phyloP scores from a whole-genome alignment of 2,113 vertebrate genomes.

The Morphnarchus princeps region DNA sequence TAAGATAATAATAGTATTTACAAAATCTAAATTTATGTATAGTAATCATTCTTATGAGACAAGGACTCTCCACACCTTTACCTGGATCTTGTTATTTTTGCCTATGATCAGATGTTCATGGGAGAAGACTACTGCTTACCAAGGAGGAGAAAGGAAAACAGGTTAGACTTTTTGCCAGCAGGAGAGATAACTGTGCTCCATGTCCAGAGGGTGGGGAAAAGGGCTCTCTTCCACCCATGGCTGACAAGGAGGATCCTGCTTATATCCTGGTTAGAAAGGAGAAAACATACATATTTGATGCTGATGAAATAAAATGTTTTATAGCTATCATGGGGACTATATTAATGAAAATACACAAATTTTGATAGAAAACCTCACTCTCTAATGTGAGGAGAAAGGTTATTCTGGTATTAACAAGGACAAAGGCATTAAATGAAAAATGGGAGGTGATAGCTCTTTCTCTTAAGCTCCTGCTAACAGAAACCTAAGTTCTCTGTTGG shows the following conservation, averaged over 20 bases:
- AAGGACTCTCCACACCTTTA: neutral
- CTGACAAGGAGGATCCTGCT: neutral
- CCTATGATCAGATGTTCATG: neutral
- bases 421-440: neutral
- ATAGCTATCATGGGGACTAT: neutral
- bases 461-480: neutral
- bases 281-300: neutral
- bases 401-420: neutral
- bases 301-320: neutral
- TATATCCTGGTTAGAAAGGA: neutral
- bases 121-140: neutral
- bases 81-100: neutral
- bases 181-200: neutral
- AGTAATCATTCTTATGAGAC: neutral
- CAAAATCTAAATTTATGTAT: neutral
- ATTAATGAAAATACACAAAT: neutral
- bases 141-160: neutral
- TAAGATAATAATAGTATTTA: neutral
- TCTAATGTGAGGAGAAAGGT: neutral
- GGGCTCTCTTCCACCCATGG: neutral
- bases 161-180: neutral
- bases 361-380: neutral
- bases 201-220: neutral
- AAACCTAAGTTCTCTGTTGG: neutral
- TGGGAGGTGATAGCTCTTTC: neutral